These are phyloP conservation scores for Leptinotarsa haldemani DNA, from an alignment of 2,888 invertebrate species.

Conservation along the genomic window DNA sequence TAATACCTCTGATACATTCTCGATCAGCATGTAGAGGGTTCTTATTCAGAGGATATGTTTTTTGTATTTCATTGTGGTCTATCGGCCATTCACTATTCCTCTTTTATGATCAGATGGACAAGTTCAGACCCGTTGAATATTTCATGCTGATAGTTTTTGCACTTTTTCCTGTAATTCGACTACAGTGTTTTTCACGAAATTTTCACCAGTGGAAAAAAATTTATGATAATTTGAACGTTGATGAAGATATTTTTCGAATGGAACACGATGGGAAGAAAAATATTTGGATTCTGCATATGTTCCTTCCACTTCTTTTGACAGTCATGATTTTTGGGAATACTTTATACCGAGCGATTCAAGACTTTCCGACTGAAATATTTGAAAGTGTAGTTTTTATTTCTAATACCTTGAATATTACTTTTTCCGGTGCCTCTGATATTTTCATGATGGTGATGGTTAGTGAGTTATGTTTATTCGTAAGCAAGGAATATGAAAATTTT, in stretches of 20 bases:
- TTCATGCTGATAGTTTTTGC: too few species aligned
- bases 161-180: not conserved
- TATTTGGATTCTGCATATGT: too few species aligned
- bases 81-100: too few species aligned
- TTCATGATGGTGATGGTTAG: not conserved
- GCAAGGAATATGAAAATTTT: not conserved
- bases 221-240: not conserved
- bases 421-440: not conserved
- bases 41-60: not conserved
- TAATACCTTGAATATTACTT: not conserved
- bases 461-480: not conserved
- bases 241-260: too few species aligned
- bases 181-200: not conserved
- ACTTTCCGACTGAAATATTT: too few species aligned
- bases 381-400: not conserved
- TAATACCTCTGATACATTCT: not conserved
- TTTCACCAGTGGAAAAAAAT: not conserved
- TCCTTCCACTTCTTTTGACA: too few species aligned
- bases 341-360: too few species aligned
- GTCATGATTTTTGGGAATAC: too few species aligned
- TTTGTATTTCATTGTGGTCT: not conserved
- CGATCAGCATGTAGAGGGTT: not conserved
- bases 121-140: too few species aligned
- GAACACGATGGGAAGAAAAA: too few species aligned
- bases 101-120: too few species aligned